Conservation (phyloP, 2,113 vertebrate species). For the Phaetusa simplex region DNA sequence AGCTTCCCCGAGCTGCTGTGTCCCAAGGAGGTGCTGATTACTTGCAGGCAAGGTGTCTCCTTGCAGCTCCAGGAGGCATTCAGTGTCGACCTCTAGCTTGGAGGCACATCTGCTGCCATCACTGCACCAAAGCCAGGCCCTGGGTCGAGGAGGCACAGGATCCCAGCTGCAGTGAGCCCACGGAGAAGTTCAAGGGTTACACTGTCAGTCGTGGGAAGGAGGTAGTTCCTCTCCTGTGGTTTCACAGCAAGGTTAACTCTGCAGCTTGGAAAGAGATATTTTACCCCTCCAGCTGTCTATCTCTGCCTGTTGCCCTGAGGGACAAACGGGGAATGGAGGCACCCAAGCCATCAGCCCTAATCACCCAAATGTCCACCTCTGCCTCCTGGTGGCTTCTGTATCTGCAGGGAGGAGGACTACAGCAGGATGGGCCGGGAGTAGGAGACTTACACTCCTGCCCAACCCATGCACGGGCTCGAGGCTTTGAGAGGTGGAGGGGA, state of each 20-base stretch:
- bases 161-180: not conserved
- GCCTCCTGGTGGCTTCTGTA: not conserved
- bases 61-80: not conserved
- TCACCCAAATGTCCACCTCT: not conserved
- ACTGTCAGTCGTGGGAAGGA: accelerated
- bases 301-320: not conserved
- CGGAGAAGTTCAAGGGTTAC: not conserved
- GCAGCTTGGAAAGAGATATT: not conserved
- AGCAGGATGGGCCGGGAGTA: not conserved
- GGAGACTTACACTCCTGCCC: not conserved
- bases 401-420: not conserved
- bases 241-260: not conserved
- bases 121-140: not conserved
- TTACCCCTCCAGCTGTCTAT: not conserved
- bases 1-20: not conserved
- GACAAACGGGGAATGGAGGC: not conserved
- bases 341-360: not conserved
- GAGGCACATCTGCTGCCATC: not conserved
- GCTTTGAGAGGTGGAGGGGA: not conserved
- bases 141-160: accelerated
- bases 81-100: not conserved
- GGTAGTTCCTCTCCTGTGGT: not conserved
- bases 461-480: not conserved
- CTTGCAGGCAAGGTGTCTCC: not conserved
- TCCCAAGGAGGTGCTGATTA: not conserved